Evolutionary conservation across 2,113 vertebrate genomes (phyloP).

Genomic region (Acanthisitta chloris): DNA sequence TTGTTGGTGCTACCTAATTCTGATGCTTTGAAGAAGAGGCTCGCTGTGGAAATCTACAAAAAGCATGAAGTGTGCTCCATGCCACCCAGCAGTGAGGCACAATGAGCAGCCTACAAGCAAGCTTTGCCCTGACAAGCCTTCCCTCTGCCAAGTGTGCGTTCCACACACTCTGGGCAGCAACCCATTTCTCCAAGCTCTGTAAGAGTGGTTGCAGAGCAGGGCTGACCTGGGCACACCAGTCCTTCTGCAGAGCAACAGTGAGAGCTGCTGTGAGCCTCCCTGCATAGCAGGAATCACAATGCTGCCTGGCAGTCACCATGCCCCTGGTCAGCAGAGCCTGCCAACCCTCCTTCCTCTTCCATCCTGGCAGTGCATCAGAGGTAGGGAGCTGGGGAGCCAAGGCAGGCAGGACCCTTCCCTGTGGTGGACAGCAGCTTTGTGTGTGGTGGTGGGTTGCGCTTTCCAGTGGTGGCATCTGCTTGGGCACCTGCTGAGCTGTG

Average conservation of each 20-base stretch:
- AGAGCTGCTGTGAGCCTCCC: background rate
- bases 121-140: background rate
- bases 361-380: rapidly evolving
- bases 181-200: background rate
- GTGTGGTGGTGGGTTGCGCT: background rate
- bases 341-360: background rate
- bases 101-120: background rate
- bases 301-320: background rate
- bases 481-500: background rate
- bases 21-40: background rate
- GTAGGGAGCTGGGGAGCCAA: background rate
- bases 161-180: rapidly evolving
- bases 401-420: background rate
- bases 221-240: background rate
- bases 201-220: background rate
- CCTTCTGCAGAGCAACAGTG: background rate
- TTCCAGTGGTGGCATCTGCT: background rate
- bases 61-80: background rate
- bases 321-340: background rate
- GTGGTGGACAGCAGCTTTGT: background rate
- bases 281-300: background rate
- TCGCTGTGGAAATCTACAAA: background rate
- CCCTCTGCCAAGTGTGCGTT: background rate
- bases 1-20: background rate
- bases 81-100: background rate